Conservation (phyloP, 37 sponge, comb jelly and placozoan genomes). For the Theonella swinhoei region DNA sequence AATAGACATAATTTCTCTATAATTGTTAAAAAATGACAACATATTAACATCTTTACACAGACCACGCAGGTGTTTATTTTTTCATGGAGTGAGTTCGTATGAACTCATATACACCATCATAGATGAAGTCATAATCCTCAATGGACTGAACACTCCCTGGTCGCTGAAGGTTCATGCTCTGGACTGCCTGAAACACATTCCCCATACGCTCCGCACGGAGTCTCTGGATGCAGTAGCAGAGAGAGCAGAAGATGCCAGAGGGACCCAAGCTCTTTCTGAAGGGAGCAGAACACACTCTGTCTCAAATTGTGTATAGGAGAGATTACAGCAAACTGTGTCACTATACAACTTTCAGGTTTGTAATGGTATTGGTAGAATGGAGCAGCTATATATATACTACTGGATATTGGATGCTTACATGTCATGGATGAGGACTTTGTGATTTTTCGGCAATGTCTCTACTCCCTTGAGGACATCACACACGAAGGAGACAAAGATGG, state of each 20-base stretch:
- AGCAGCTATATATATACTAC: too few species aligned
- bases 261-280: constrained; percentile 63
- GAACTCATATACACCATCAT: constrained; percentile 62
- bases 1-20: too few species aligned
- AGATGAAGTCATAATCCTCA: constrained; percentile 50
- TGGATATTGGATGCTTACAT: constrained; percentile 50
- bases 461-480: constrained; percentile 10
- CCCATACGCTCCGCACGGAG: constrained; percentile 48
- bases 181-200: constrained; percentile 70
- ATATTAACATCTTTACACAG: too few species aligned
- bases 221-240: constrained; percentile 66
- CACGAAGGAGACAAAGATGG: constrained; percentile 39
- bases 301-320: too few species aligned
- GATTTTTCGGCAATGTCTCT: neutral
- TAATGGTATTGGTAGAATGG: too few species aligned
- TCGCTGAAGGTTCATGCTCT: constrained; percentile 48
- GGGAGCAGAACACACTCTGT: too few species aligned
- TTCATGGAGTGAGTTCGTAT: constrained; percentile 15
- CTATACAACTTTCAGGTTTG: too few species aligned
- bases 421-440: constrained; percentile 37
- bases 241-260: constrained; percentile 59
- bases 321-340: too few species aligned
- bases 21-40: too few species aligned
- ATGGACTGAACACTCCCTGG: constrained; percentile 53
- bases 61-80: too few species aligned